These are phyloP conservation scores for Caenorhabditis inopinata DNA, from an alignment of 1,140 invertebrate species.

Conservation along the genomic window DNA sequence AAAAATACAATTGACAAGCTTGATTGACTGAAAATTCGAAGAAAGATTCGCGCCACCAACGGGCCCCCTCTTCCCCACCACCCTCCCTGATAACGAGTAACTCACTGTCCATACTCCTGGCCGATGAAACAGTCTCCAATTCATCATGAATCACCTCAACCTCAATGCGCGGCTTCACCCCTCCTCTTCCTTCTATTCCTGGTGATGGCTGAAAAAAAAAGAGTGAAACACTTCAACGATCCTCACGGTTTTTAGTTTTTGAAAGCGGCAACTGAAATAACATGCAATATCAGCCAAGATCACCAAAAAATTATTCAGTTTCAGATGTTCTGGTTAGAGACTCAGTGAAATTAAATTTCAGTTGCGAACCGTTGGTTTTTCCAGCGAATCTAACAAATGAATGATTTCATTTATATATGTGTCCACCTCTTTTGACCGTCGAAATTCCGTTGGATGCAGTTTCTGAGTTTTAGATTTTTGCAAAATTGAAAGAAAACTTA, in stretches of 20 bases:
- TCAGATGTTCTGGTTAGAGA: not conserved
- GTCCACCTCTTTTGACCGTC: not conserved
- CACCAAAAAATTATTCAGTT: not conserved
- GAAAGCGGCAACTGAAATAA: not conserved
- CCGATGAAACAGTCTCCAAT: constrained; percentile 31
- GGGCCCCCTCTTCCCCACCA: no score
- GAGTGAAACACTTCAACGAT: no score
- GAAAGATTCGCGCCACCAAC: no score
- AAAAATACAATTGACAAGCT: no score
- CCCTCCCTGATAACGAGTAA: not conserved
- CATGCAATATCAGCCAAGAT: not conserved
- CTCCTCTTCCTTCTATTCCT: constrained; percentile 1
- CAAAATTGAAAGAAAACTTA: not conserved
- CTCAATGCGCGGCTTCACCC: constrained; percentile 24
- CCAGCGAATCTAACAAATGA: not conserved
- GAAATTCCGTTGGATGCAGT: not conserved
- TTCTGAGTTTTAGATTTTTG: not conserved
- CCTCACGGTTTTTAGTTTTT: not conserved
- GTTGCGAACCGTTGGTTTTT: not conserved
- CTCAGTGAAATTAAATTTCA: not conserved
- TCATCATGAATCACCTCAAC: constrained; percentile 39
- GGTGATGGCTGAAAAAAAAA: constrained; percentile 29
- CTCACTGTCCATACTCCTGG: constrained; percentile 40
- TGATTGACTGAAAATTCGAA: no score
- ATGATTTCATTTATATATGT: not conserved